phyloP scores from a whole-genome alignment of 2,113 vertebrate species.

The Dicerorhinus sumatrensis region DNA sequence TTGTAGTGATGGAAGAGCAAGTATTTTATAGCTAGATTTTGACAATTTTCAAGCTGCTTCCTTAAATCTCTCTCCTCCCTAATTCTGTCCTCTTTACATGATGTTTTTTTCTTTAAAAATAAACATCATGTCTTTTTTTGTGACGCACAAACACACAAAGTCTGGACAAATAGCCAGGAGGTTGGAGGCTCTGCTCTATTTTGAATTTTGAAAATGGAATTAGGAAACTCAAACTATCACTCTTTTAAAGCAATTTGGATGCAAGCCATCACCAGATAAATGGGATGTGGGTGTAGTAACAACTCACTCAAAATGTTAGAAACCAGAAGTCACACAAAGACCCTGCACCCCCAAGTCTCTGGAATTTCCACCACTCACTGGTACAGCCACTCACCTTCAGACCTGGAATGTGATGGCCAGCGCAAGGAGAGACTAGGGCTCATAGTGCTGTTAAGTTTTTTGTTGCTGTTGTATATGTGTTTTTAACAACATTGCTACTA shows the following conservation, averaged over 20 bases:
- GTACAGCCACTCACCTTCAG: neutral
- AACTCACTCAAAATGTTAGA: constrained; percentile 1
- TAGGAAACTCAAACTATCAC: constrained; percentile 74
- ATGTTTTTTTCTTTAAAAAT: constrained; percentile 65
- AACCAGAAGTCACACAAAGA: neutral
- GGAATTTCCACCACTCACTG: neutral
- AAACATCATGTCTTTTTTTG: constrained; percentile 69
- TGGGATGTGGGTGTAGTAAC: constrained; percentile 42
- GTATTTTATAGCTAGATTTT: constrained; percentile 45
- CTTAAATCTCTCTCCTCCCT: neutral
- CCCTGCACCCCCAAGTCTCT: neutral
- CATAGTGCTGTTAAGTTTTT: fast-evolving
- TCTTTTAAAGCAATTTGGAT: constrained; percentile 68
- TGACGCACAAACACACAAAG: constrained; percentile 27
- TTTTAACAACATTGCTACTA: neutral
- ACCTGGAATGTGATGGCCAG: neutral
- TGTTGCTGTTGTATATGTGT: neutral
- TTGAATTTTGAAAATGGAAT: constrained; percentile 81
- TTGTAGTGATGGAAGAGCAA: constrained; percentile 56
- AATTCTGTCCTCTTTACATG: constrained; percentile 48
- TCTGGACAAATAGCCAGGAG: constrained; percentile 50
- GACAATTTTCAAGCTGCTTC: constrained; percentile 67
- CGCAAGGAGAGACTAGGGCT: neutral
- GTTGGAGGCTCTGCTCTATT: neutral
- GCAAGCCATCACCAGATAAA: constrained; percentile 49